Base-by-base conservation (phyloP, 2,113 vertebrate species). In the Hippocampus guttulatus region DNA sequence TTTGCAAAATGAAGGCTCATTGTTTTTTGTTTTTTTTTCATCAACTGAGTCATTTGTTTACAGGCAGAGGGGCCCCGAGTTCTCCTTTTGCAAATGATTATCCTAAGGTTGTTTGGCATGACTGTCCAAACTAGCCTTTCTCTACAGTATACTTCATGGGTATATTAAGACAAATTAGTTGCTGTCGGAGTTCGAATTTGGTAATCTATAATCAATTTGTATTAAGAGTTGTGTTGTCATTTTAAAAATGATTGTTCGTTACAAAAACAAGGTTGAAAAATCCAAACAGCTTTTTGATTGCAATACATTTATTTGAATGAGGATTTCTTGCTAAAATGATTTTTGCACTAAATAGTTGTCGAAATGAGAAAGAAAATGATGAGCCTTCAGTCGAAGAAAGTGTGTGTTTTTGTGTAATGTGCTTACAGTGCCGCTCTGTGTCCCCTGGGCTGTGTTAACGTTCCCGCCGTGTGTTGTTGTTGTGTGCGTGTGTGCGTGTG, bases 371-470 rank as follows among this genome's bases (percentile, higher is more conserved):
- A 57, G 61, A 75, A 79, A 85, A 81, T 41, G 60, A 69, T 81
- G 78, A 87, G 87, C 70, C 83, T 47, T 85, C 76, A 67, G 21
- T 54, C n/a, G 23, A 60, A 27, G 55, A 67, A 63, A 51, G 30
- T 33, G 70, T 61, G 25, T 75, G 81, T 64, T 76, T 61, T 47
- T 65, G 71, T 57, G 71, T 77, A 76, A 76, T 38, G 78, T 87
- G 88, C 86, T 90, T 80, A 77, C 86, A 88, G 82, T 72, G 82
- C 84, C 79, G 90, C 85, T 90, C 76, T 70, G 79, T 91, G 88
- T 91, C 85, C 88, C 90, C 88, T 88, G 88, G 90, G 91, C 90
- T 91, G 91, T 93, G 90, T 91, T 93, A 92, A 92, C 91, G 85
- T 91, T 90, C 87, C 83, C 88, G 87, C 87, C 88, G 87, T 91